Evolutionary conservation across 2,888 invertebrate genomes (phyloP).

Genomic region (Rhingia rostrata): DNA sequence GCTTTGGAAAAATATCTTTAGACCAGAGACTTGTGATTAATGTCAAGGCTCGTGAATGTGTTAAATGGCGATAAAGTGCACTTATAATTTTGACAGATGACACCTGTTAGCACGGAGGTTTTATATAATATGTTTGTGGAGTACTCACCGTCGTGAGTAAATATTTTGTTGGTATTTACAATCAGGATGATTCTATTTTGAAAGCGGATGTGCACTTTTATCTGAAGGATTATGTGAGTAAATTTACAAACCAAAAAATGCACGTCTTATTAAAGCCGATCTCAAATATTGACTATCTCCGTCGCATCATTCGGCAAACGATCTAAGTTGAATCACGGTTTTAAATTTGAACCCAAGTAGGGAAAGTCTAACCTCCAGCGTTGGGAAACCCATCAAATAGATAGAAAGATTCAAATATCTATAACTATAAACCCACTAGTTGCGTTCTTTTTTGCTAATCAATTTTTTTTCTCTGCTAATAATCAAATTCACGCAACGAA

Average conservation of each 20-base stretch:
- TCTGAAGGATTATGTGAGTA: not conserved
- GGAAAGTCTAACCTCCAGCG: slow-evolving; percentile 3
- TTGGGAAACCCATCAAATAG: not conserved
- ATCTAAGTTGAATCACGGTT: slow-evolving; percentile 1
- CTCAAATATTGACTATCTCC: slow-evolving; percentile 30
- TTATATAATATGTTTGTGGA: too few relatives aligned
- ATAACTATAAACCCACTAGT: not conserved
- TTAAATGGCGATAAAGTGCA: too few relatives aligned
- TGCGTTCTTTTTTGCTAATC: not conserved
- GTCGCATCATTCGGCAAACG: slow-evolving; percentile 4
- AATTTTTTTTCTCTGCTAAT: not conserved
- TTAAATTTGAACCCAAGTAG: slow-evolving; percentile 3
- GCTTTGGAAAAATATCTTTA: too few relatives aligned
- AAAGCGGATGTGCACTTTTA: not conserved
- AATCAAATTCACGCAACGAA: slow-evolving; percentile 17
- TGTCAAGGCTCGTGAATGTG: too few relatives aligned
- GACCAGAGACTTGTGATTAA: too few relatives aligned
- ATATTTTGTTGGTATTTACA: too few relatives aligned
- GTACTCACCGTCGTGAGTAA: too few relatives aligned
- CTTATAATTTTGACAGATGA: too few relatives aligned
- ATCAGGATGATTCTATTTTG: too few relatives aligned
- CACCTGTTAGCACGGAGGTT: too few relatives aligned
- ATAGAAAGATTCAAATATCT: not conserved
- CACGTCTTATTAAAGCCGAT: slow-evolving; percentile 27
- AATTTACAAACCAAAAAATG: not conserved